Percentiles rank a stretch among this genome's conserved stretches.
Conservation (phyloP, 2,113 vertebrate genomes). For the Martes martes region DNA sequence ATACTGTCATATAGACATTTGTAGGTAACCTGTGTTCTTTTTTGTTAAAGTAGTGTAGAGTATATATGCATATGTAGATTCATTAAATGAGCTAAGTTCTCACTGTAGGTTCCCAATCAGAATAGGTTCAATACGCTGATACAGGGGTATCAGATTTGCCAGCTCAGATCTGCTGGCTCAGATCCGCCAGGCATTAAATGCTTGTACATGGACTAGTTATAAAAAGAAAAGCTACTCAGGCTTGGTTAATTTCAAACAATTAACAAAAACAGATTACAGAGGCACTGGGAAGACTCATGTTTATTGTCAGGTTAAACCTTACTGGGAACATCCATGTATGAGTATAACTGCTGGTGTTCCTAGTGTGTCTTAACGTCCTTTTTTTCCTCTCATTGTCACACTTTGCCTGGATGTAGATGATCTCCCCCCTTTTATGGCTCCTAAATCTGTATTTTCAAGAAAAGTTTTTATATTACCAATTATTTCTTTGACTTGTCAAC, state of each 20-base stretch:
- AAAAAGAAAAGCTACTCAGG: background rate
- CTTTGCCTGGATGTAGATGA: background rate
- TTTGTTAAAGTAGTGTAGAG: background rate
- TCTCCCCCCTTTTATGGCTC: background rate
- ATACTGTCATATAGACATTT: background rate
- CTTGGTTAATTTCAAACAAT: background rate
- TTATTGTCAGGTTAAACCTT: background rate
- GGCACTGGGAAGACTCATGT: background rate
- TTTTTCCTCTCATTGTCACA: background rate
- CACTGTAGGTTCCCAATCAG: background rate
- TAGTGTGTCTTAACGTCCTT: background rate
- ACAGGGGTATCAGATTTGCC: background rate
- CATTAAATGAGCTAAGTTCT: background rate
- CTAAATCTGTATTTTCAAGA: background rate
- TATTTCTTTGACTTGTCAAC: background rate
- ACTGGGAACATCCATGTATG: background rate
- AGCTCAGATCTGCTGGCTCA: background rate
- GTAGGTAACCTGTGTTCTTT: background rate
- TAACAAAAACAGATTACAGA: background rate
- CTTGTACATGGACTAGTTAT: background rate
- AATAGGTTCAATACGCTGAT: background rate
- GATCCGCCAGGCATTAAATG: background rate
- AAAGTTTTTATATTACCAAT: background rate
- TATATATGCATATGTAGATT: background rate
- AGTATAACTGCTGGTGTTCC: background rate